Evolutionary conservation across 2,888 invertebrate species (phyloP).

Genomic region (Drosophila conformis): DNA sequence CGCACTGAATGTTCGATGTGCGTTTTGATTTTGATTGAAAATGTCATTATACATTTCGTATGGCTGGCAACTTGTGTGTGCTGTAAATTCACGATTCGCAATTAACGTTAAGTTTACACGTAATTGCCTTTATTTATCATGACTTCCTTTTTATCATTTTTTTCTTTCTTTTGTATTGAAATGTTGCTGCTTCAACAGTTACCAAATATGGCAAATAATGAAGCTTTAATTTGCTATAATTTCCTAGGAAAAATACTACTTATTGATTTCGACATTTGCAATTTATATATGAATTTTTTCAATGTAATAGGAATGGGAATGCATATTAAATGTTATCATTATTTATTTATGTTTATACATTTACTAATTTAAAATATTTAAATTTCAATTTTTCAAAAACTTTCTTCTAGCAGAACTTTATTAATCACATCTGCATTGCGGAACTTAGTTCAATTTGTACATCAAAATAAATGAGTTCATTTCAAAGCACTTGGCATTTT

Average conservation of each 20-base stretch:
- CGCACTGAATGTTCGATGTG: conserved; percentile 28
- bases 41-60: conserved; percentile 37
- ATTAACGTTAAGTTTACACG: conserved; percentile 17
- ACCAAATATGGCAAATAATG: conserved; percentile 40
- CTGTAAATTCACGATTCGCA: conserved; percentile 23
- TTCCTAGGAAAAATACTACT: conserved; percentile 8
- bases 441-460: background rate
- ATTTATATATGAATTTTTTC: background rate
- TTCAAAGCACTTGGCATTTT: background rate
- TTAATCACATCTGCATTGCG: background rate
- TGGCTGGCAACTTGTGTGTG: conserved; percentile 23
- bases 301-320: background rate
- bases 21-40: conserved; percentile 37
- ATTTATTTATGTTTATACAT: background rate
- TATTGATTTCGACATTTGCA: background rate
- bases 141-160: conserved; percentile 39
- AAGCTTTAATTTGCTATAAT: conserved; percentile 2
- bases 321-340: background rate
- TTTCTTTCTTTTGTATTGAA: background rate
- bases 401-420: background rate
- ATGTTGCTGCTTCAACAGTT: conserved; percentile 23
- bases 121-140: conserved; percentile 21
- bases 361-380: too few species aligned
- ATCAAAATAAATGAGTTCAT: background rate
- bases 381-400: fast-evolving